These are phyloP conservation scores for Cyphomyrus discorhynchus DNA, from an alignment of 2,113 vertebrate species.

Conservation along the genomic window DNA sequence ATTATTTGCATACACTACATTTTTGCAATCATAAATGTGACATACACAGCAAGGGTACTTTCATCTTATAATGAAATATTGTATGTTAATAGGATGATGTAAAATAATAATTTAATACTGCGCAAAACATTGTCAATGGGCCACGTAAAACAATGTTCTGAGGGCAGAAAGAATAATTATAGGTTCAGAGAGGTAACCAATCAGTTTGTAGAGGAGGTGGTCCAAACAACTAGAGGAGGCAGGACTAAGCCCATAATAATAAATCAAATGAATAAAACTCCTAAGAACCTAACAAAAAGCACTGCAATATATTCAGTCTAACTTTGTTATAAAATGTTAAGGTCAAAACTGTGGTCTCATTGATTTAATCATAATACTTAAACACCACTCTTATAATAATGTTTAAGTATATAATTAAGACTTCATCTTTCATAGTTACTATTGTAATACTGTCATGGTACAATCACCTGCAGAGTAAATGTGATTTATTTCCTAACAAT, in stretches of 20 bases:
- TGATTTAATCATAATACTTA: neutral
- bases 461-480: neutral
- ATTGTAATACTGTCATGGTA: neutral
- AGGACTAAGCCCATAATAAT: neutral
- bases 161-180: neutral
- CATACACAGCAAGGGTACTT: neutral
- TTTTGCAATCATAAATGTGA: neutral
- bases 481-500: neutral
- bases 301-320: neutral
- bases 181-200: neutral
- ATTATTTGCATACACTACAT: neutral
- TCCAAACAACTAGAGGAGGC: neutral
- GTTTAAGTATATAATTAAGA: neutral
- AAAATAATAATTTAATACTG: neutral
- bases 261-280: neutral
- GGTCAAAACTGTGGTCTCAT: neutral
- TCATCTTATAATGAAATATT: neutral
- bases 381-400: neutral
- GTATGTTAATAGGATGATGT: neutral
- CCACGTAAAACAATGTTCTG: neutral
- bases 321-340: neutral
- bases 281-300: neutral
- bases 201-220: neutral
- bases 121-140: neutral
- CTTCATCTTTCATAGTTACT: neutral